These are phyloP conservation scores for Lethocerus indicus DNA, from an alignment of 1,140 invertebrate species.

Conservation along the genomic window DNA sequence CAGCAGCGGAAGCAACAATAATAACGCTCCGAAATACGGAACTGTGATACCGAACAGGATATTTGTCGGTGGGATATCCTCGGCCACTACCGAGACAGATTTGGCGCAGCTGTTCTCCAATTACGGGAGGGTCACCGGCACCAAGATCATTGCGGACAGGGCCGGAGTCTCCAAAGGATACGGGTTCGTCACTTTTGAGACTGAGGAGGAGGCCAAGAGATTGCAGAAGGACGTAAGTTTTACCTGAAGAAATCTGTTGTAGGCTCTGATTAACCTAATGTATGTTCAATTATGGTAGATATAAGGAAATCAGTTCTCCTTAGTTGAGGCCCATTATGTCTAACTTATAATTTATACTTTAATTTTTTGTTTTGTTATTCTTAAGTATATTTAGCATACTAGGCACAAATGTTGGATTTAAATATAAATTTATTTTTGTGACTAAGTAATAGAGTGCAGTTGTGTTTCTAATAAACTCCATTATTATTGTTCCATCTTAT, in stretches of 20 bases:
- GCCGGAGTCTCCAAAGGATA: constrained; percentile 90
- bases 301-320: no score
- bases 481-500: no score
- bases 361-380: no score
- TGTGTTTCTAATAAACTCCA: no score
- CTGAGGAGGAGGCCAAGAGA: constrained; percentile 71
- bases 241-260: background rate
- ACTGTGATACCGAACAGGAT: constrained; percentile 82
- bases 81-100: constrained; percentile 68
- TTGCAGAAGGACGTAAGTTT: constrained; percentile 39
- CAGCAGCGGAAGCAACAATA: constrained; percentile 14
- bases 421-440: no score
- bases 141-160: constrained; percentile 86
- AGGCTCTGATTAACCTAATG: constrained; percentile 4
- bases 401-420: no score
- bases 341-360: no score
- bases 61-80: constrained; percentile 86
- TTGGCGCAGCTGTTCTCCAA: constrained; percentile 63
- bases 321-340: no score
- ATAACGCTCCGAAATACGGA: constrained; percentile 46
- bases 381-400: no score
- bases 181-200: constrained; percentile 90
- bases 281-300: background rate
- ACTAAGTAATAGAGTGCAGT: no score
- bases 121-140: constrained; percentile 81